Conservation (phyloP, 1,140 invertebrate species). For the Centruroides sculpturatus region DNA sequence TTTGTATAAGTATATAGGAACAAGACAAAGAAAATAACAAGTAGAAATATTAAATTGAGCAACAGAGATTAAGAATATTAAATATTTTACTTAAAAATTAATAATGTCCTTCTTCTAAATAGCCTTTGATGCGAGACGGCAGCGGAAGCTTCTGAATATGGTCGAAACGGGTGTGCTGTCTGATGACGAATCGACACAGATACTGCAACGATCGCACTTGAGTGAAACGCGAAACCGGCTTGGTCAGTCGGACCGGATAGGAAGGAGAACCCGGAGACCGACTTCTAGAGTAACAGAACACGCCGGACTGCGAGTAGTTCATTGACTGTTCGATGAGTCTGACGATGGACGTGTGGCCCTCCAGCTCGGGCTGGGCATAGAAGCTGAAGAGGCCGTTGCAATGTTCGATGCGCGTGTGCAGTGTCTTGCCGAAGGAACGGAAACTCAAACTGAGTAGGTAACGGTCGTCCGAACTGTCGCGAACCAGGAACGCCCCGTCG, state of each 20-base stretch:
- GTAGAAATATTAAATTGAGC: no score
- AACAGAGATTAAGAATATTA: no score
- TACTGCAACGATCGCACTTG: slow-evolving; percentile 56
- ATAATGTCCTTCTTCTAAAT: slow-evolving; percentile 42
- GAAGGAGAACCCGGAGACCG: slow-evolving; percentile 46
- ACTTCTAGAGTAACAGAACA: slow-evolving; percentile 56
- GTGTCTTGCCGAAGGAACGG: slow-evolving; percentile 51
- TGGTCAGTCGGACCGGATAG: slow-evolving; percentile 55
- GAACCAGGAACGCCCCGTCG: slow-evolving; percentile 60
- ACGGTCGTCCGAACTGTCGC: slow-evolving; percentile 54
- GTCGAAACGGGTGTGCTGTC: slow-evolving; percentile 50
- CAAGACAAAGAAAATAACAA: no score
- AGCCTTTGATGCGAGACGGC: slow-evolving; percentile 48
- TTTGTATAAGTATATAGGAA: no score
- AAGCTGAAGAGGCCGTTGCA: slow-evolving; percentile 48
- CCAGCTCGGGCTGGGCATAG: slow-evolving; percentile 45
- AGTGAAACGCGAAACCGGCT: slow-evolving; percentile 57
- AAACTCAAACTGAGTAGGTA: slow-evolving; percentile 56
- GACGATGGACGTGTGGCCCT: slow-evolving; percentile 48
- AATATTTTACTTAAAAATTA: slow-evolving; percentile 12
- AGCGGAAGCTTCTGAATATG: slow-evolving; percentile 55
- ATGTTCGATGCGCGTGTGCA: slow-evolving; percentile 54
- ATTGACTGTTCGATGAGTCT: slow-evolving; percentile 55
- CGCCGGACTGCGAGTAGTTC: slow-evolving; percentile 46
- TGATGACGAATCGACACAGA: slow-evolving; percentile 59